A percentile compares a stretch with the other conserved stretches of the same genome.
phyloP scores from a whole-genome alignment of 2,113 vertebrate genomes.

The Ageneiosus marmoratus region DNA sequence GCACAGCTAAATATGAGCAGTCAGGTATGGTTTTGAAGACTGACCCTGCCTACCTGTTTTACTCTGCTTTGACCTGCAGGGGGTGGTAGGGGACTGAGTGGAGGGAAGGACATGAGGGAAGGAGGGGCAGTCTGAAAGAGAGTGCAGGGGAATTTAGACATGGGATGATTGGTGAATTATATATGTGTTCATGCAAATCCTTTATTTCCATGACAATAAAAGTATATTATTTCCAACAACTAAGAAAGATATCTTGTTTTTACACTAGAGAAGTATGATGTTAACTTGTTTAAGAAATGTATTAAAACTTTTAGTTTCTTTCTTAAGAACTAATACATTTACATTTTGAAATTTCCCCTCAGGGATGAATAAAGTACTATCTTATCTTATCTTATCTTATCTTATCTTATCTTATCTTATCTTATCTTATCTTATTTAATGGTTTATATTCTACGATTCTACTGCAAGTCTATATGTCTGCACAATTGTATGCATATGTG shows the following conservation, averaged over 20 bases:
- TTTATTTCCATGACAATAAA: not conserved
- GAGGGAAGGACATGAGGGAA: conserved; percentile 62
- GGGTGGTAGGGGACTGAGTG: conserved; percentile 70
- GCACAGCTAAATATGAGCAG: conserved; percentile 14
- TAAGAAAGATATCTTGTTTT: not conserved
- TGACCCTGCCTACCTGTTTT: conserved; percentile 51
- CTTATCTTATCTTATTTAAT: too few relatives aligned
- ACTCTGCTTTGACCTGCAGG: conserved; percentile 57
- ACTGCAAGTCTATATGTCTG: not conserved
- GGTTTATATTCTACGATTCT: not conserved
- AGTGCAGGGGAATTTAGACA: conserved; percentile 1
- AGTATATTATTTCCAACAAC: not conserved
- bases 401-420: too few relatives aligned
- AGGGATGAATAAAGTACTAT: too few relatives aligned
- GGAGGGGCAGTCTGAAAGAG: conserved; percentile 66
- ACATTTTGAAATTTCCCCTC: too few relatives aligned
- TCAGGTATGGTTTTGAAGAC: not conserved
- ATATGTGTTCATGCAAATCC: not conserved
- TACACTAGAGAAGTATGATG: not conserved
- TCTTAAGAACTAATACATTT: not conserved
- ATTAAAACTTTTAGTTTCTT: not conserved
- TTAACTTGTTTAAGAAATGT: conserved; percentile 4
- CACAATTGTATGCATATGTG: not conserved
- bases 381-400: too few relatives aligned
- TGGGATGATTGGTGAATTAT: not conserved